Base-by-base conservation (phyloP, 2,888 invertebrate species). In the Allacma fusca region DNA sequence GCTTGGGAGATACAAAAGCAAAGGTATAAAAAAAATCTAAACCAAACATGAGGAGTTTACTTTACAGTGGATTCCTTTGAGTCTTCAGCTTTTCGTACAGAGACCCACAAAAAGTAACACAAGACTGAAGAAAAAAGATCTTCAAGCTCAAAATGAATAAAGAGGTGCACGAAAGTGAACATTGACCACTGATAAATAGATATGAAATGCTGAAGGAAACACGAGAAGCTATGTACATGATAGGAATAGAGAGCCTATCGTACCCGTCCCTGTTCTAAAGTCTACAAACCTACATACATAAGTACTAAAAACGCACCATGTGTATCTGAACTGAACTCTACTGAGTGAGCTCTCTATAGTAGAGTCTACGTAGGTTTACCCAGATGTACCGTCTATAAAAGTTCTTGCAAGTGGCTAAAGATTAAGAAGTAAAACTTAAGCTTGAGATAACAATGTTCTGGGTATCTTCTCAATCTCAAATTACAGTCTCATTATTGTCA, bases 171-270 rank as follows among this genome's bases (percentile, higher is more conserved):
- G 67, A 67, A 34, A 67, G 29, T 67, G 67, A 67, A 67, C 67
- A 67, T 67, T 67, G 67, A 67, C 67, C 67, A 67, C 28, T 16
- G 29, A 67, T 28, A 62, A 67, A 67, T 19, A 26, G 67, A 29
- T 9, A 67, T 29, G 24, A 67, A 28, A 34, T 50, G 19, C n/a
- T 50, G 50, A 50, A 50, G 50, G 67, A 29, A 28, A 34, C 4
- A 13, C 28, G 29, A 67, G 67, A n/a, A 67, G 28, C 34, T 2
- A 29, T 24, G 16, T n/a, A 50, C 19, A 19, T 40, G 5, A 40
- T 13, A 40, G 13, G 5, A 40, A 40, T 13, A 13, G 40, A 9
- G 40, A 13, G 5, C 40, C 40, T 40, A 40, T 40, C 5, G 40
- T 40, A 5, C 13, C 13, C 40, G 4, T 34, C 34, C 34, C 4